These are phyloP conservation scores for Macaca nemestrina DNA, from an alignment of 2,113 vertebrate species.

Conservation along the genomic window DNA sequence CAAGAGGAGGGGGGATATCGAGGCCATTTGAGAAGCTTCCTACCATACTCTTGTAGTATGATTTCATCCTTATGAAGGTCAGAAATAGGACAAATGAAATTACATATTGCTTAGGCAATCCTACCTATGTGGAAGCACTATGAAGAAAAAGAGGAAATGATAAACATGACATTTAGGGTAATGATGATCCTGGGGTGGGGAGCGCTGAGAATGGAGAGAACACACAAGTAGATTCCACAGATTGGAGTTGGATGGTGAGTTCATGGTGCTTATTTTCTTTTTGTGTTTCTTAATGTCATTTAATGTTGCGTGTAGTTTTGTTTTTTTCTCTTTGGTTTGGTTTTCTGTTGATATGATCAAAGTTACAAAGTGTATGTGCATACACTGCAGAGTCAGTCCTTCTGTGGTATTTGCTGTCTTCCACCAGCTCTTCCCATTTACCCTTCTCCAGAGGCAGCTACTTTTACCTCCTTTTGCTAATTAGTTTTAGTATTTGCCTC, in stretches of 20 bases:
- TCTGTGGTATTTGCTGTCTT: background rate
- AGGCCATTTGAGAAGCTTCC: background rate
- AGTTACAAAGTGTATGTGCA: background rate
- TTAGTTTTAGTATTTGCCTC: background rate
- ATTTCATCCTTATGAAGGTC: background rate
- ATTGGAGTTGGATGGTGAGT: fast-evolving
- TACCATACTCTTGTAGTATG: background rate
- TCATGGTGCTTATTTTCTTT: background rate
- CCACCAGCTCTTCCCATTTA: background rate
- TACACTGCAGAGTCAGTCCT: fast-evolving
- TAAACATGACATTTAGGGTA: background rate
- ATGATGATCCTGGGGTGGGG: background rate
- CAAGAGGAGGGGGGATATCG: no score
- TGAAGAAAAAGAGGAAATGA: background rate
- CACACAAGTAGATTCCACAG: fast-evolving
- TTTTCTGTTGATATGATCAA: background rate
- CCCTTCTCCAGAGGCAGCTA: background rate
- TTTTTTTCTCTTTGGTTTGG: background rate
- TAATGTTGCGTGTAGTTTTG: background rate
- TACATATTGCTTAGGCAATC: background rate
- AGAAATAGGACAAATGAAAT: background rate
- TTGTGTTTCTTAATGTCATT: background rate
- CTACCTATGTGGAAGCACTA: background rate
- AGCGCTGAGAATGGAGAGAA: background rate
- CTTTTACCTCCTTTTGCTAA: background rate